phyloP scores from a whole-genome alignment of 2,113 vertebrate genomes.

The Melanocharis versteri region DNA sequence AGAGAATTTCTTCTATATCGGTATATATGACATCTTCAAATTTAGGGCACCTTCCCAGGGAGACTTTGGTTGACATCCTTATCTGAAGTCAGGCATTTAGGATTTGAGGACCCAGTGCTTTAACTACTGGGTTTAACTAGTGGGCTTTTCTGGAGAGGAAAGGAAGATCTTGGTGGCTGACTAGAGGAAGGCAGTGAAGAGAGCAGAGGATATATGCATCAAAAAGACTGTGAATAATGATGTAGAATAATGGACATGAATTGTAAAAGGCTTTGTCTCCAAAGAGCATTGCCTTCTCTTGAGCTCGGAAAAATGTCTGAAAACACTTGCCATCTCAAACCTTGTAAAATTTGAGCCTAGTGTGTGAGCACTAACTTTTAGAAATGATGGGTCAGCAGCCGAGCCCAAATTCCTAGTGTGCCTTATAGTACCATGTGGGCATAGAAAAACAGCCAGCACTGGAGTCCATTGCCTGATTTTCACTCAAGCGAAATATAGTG shows the following conservation, averaged over 20 bases:
- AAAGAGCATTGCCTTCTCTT: background rate
- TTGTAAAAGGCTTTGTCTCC: background rate
- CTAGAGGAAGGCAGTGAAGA: background rate
- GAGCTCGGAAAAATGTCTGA: background rate
- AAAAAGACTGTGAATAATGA: background rate
- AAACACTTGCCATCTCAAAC: background rate
- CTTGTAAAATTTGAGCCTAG: background rate
- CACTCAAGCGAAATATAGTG: background rate
- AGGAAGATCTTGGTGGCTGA: background rate
- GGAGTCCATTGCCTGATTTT: background rate
- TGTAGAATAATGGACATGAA: background rate
- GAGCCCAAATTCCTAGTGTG: background rate
- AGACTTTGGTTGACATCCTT: background rate
- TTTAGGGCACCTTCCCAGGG: background rate
- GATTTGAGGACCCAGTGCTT: background rate
- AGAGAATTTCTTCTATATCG: background rate
- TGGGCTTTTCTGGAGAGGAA: background rate
- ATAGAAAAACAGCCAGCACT: background rate
- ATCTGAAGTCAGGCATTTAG: background rate
- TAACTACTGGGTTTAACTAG: background rate
- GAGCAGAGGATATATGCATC: background rate
- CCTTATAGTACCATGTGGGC: background rate
- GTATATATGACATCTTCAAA: background rate
- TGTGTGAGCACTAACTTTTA: background rate
- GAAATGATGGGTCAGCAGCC: background rate